Evolutionary conservation across 2,113 vertebrate genomes (phyloP), one percentile per base, ranked within the genome.

Genomic region (Tachysurus fulvidraco): DNA sequence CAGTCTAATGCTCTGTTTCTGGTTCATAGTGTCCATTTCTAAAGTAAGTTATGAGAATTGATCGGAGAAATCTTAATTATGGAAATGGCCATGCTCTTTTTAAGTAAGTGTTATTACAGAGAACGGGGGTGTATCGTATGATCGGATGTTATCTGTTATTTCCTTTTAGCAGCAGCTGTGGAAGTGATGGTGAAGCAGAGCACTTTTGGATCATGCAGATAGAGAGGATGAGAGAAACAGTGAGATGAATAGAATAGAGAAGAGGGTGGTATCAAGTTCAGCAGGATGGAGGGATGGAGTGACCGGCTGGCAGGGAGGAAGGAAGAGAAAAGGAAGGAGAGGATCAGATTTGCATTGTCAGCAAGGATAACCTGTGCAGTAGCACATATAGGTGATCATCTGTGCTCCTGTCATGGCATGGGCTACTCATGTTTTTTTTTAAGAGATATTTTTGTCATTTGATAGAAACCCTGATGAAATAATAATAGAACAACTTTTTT

Each of bases 321-420:
- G 89, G 90, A 91, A 87, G 90, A 78, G 82, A 9, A 64, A 87
- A 91, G 17, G 52, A 88, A 90, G 76, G 87, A 89, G 84, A 89
- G 86, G 92, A 93, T 94, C 92, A 84, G 87, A 91, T 94, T 92
- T 87, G 88, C 85, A 89, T 10, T 85, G 91, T 90, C 88, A 84
- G 90, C 90, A 84, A 91, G 8, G 9, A 12, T 30, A 79, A 79
- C 50, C 55, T 41, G n/a, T 57, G 8, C 55, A 41, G 30, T 80
- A n/a, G n/a, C n/a, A n/a, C n/a, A n/a, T n/a, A n/a, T n/a, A 81
- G 4, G 30, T 59, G 4, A 30, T 13, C n/a, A 30, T 54, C 50
- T 78, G 7, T 17, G 14, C 46, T 55, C 25, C 12, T 78, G 50
- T 55, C 76, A 55, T n/a, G 23, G 13, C 25, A 50, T 46, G 21